Percentiles rank a stretch among this genome's conserved stretches.
Evolutionary conservation across 2,888 invertebrate genomes (phyloP).

Genomic region (Dastarcus helophoroides): DNA sequence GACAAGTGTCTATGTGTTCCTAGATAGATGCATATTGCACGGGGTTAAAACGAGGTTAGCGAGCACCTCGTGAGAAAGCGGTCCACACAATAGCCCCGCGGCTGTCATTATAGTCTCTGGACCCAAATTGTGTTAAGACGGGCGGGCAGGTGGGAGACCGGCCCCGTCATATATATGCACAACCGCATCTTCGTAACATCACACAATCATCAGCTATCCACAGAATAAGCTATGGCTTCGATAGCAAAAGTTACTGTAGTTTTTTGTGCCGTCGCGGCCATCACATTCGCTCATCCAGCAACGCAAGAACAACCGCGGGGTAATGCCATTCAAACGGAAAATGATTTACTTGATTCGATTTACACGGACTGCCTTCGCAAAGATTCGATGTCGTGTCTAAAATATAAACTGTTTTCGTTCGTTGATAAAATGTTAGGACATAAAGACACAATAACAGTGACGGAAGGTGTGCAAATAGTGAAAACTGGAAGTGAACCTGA

Average conservation of each 20-base stretch:
- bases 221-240: slow-evolving; percentile 32
- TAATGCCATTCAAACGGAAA: slow-evolving; percentile 55
- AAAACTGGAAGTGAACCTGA: slow-evolving; percentile 58
- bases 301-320: slow-evolving; percentile 47
- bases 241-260: slow-evolving; percentile 40
- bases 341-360: slow-evolving; percentile 67
- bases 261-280: slow-evolving; percentile 44
- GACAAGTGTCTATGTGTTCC: slow-evolving; percentile 4
- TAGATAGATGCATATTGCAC: slow-evolving; percentile 29
- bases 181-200: slow-evolving; percentile 31
- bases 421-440: slow-evolving; percentile 75
- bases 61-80: slow-evolving; percentile 38
- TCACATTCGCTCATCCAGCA: slow-evolving; percentile 54
- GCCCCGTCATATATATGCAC: slow-evolving; percentile 33
- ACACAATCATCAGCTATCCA: slow-evolving; percentile 28
- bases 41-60: slow-evolving; percentile 34
- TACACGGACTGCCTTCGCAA: slow-evolving; percentile 70
- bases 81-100: slow-evolving; percentile 37
- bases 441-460: slow-evolving; percentile 67
- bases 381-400: slow-evolving; percentile 74
- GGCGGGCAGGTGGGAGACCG: slow-evolving; percentile 31
- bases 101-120: slow-evolving; percentile 36
- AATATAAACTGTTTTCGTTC: slow-evolving; percentile 76
- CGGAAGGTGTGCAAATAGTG: slow-evolving; percentile 75
- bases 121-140: slow-evolving; percentile 36